Base-by-base conservation (phyloP, 2,797 vertebrate genomes). In the Chromobotia macracanthus region DNA sequence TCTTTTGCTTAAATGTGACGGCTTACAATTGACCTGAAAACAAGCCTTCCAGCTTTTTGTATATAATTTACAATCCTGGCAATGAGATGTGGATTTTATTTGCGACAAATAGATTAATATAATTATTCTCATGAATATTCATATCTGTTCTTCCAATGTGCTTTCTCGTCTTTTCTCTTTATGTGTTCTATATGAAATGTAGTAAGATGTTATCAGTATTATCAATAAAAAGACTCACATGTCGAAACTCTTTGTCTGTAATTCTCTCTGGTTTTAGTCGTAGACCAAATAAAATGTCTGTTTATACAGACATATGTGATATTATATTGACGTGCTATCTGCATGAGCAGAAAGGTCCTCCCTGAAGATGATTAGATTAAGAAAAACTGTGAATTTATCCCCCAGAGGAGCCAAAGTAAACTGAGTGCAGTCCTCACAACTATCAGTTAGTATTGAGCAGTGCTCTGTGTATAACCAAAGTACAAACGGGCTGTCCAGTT, bases 181-280 rank as follows among this genome's bases (percentile, higher is more conserved):
- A 13, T 67, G 55, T 63, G 78, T 64, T 56, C 58, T 53, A 89
- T 77, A 90, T 80, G 72, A 88, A 82, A 87, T 89, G 90, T 93
- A 86, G 86, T 89, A 87, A 88, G 84, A 90, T 91, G 89, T 91
- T 91, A 89, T 89, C 87, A 87, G 85, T 91, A 89, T 90, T 87
- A 92, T 83, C 84, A 92, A 92, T 93, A 92, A 92, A 91, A 82
- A 66, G 48, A 83, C 77, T 67, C 75, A 44, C 11, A 65, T 81
- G 72, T 84, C 73, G 83, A 83, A 78, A 85, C 75, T n/a, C n/a
- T n/a, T n/a, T n/a, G 74, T 79, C 84, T 79, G 53, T 71, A 19
- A 50, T 79, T 55, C 8, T 28, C 3, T 25, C 41, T 10, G 9
- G 5, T 79, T 35, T 65, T 21, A 60, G 28, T 5, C 23, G 19